phyloP scores from a whole-genome alignment of 2,797 vertebrate genomes.

The Hylomyscus alleni region DNA sequence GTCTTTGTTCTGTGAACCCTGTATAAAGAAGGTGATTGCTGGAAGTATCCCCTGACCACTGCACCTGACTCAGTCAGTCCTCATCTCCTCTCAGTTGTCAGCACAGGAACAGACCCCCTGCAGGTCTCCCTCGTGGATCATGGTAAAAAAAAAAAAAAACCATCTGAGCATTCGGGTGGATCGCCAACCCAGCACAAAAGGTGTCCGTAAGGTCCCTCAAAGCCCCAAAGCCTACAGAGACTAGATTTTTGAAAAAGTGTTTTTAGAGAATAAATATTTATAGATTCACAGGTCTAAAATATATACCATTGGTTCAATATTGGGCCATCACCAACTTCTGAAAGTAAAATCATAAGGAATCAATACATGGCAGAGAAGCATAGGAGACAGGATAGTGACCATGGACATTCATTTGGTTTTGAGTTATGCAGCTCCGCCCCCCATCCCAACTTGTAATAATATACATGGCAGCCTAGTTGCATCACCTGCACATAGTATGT shows the following conservation, averaged over 20 bases:
- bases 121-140: background rate
- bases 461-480: no score
- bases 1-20: background rate
- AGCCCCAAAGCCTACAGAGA: background rate
- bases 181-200: background rate
- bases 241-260: conserved; percentile 24
- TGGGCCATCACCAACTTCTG: background rate
- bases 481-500: background rate
- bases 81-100: background rate
- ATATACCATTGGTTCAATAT: background rate
- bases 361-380: background rate
- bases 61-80: background rate
- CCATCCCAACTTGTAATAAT: background rate
- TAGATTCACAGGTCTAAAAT: background rate
- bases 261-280: background rate
- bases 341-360: background rate
- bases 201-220: background rate
- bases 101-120: background rate
- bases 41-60: background rate
- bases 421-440: background rate
- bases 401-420: background rate
- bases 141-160: background rate
- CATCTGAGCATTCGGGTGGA: background rate
- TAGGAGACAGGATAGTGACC: background rate
- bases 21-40: background rate